Percentiles rank a stretch among this genome's conserved stretches.
Evolutionary conservation across 2,113 vertebrate species (phyloP).

Genomic region (Verasper variegatus): DNA sequence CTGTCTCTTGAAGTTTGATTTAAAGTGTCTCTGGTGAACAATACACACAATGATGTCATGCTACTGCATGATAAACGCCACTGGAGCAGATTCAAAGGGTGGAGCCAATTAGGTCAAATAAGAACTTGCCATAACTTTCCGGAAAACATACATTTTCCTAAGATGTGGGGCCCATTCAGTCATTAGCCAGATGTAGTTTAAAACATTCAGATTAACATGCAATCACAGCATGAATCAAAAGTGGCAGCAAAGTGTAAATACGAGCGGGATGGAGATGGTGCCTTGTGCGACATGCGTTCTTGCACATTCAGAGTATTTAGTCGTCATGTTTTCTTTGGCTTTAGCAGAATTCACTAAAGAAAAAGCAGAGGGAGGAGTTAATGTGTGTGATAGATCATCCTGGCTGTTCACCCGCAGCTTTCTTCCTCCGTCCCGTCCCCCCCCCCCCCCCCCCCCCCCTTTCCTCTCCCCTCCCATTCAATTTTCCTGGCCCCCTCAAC

Average conservation of each 20-base stretch:
- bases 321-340: constrained; percentile 55
- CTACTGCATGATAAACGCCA: constrained; percentile 58
- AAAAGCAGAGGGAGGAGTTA: constrained; percentile 39
- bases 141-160: constrained; percentile 62
- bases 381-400: constrained; percentile 61
- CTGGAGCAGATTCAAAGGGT: constrained; percentile 70
- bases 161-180: constrained; percentile 54
- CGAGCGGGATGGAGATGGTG: constrained; percentile 27
- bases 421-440: constrained; percentile 32
- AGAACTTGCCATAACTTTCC: constrained; percentile 60
- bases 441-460: not conserved
- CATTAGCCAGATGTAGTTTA: constrained; percentile 53
- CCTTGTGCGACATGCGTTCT: constrained; percentile 33
- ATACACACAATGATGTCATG: constrained; percentile 71
- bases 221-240: constrained; percentile 57
- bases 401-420: constrained; percentile 36
- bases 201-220: constrained; percentile 45
- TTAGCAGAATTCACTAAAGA: constrained; percentile 38
- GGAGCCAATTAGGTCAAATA: constrained; percentile 69
- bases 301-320: constrained; percentile 38
- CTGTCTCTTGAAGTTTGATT: constrained; percentile 61
- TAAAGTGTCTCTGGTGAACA: constrained; percentile 63
- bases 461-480: constrained; percentile 47
- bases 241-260: constrained; percentile 43
- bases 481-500: constrained; percentile 61